Evolutionary conservation across 2,113 vertebrate species (phyloP).

Genomic region (Eulacestoma nigropectus): DNA sequence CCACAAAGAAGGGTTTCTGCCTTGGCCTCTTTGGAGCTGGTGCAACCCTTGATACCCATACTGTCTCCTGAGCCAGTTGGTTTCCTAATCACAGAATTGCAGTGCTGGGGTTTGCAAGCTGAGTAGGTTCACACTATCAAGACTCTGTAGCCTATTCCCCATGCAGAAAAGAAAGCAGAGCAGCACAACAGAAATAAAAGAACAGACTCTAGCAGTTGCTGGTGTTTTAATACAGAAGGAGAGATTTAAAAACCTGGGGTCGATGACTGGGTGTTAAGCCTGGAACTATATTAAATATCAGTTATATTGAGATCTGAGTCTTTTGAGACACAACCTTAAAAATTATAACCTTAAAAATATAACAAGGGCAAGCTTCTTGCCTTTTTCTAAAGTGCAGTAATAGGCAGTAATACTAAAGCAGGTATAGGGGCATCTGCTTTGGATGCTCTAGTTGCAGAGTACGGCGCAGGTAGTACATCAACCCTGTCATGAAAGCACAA

Average conservation of each 20-base stretch:
- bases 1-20: background rate
- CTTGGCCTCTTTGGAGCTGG: background rate
- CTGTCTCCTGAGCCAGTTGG: background rate
- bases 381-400: background rate
- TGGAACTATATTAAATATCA: background rate
- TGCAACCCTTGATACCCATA: background rate
- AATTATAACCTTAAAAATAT: background rate
- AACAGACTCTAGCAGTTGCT: background rate
- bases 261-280: background rate
- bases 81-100: background rate
- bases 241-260: background rate
- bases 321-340: background rate
- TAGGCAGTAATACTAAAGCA: slow-evolving; percentile 15
- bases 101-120: background rate
- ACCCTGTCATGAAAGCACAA: background rate
- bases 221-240: rapidly evolving
- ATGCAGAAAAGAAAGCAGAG: background rate
- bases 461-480: background rate
- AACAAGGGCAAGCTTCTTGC: background rate
- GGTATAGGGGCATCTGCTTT: background rate
- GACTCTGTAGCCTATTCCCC: background rate
- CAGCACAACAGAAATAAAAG: background rate
- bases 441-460: background rate
- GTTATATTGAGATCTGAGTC: background rate
- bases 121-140: background rate